phyloP scores from a whole-genome alignment of 2,797 vertebrate species.

The Acipenser transmontanus region DNA sequence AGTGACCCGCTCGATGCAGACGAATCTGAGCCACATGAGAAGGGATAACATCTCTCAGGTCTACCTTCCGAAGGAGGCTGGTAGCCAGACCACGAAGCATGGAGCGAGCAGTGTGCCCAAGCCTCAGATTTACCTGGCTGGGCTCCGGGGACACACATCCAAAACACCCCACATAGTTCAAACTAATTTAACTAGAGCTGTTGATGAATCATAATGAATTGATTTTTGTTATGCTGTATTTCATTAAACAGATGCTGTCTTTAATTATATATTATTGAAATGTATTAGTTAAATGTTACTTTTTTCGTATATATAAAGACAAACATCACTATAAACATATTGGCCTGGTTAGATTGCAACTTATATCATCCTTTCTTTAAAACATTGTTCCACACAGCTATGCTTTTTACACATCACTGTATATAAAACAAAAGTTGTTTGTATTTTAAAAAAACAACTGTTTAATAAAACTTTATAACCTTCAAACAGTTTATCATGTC shows the following conservation, averaged over 20 bases:
- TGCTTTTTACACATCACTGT: no score
- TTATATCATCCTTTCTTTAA: no score
- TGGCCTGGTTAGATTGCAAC: no score
- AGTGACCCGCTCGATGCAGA: conserved; percentile 73
- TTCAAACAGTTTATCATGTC: no score
- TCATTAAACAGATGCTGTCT: not conserved
- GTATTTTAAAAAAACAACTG: no score
- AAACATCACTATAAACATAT: no score
- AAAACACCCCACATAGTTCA: conserved; percentile 41
- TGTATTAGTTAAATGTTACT: no score
- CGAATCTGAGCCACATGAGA: conserved; percentile 78
- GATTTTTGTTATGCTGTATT: not conserved
- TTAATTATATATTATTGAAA: no score
- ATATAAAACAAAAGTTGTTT: no score
- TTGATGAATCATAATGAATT: conserved; percentile 60
- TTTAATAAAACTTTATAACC: no score
- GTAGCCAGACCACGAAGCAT: conserved; percentile 67
- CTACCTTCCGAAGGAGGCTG: conserved; percentile 52
- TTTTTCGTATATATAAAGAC: no score
- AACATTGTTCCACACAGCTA: no score
- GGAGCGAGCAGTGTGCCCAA: conserved; percentile 54
- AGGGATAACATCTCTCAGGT: conserved; percentile 76
- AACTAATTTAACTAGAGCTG: conserved; percentile 71
- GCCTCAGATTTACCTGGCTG: conserved; percentile 69
- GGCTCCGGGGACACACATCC: conserved; percentile 65